Evolutionary conservation across 2,113 vertebrate species (phyloP), one percentile per base, ranked within the genome.

Genomic region (Solea solea): DNA sequence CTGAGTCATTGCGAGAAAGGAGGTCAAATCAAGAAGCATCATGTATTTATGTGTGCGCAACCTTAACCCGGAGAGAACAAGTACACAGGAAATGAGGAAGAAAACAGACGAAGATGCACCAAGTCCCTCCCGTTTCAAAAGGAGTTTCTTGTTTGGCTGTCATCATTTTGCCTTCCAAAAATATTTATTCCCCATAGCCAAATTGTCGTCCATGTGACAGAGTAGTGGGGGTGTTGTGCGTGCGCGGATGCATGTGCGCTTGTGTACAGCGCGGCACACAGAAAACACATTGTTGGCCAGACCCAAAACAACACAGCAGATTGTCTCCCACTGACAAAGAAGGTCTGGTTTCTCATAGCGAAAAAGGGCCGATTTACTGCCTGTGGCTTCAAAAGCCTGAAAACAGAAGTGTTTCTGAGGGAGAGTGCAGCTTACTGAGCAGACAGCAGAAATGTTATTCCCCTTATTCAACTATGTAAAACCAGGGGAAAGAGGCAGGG

Each of bases 241-340:
- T 55, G 39, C 16, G 25, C 41, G 7, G 53, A 21, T 40, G 45
- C 15, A 21, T 65, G 12, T 40, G 41, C 34, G 57, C 51, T 57
- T 52, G 80, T 59, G 62, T 76, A 64, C 70, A 2, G 39, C 63
- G 2, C 52, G 72, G 69, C 75, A 73, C 75, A 90, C 79, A 93
- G 74, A 88, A 74, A 84, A 72, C 8, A 52, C 56, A 76, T 90
- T 86, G 91, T 88, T 84, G 84, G 81, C 84, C 89, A 58, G 87
- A 79, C 56, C 74, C 61, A 48, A 78, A 88, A 90, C 87, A 91
- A 88, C 78, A 73, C 71, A 75, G 84, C 79, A 84, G 81, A 91
- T 89, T 92, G 90, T 93, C 88, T 92, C 81, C 78, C 76, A 78
- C 84, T 83, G 86, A 93, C 91, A 92, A 92, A 93, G 84, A 74